Evolutionary conservation across 2,888 invertebrate species (phyloP).

Genomic region (Zaprionus lineosus): DNA sequence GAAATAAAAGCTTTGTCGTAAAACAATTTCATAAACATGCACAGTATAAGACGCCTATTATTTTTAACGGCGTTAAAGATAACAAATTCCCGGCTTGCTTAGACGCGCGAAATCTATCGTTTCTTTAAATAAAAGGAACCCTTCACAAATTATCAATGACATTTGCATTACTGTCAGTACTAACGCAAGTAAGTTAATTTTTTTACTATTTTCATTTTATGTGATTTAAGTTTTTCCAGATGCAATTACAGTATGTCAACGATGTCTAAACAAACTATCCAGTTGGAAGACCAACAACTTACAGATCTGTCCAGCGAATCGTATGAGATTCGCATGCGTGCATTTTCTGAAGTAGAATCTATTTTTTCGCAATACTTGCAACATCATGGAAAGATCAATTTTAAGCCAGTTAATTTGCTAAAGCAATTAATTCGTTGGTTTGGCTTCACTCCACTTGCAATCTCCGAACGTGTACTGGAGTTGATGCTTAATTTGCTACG

Average conservation of each 20-base stretch:
- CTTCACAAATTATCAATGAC: neutral
- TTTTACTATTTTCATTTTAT: no score
- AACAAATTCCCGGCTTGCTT: conserved; percentile 18
- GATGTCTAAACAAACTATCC: conserved; percentile 1
- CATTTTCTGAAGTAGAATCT: conserved; percentile 78
- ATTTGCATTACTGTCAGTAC: no score
- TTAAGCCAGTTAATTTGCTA: conserved; percentile 75
- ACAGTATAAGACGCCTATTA: neutral
- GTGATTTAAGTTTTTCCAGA: conserved; percentile 7
- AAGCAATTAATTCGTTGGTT: conserved; percentile 82
- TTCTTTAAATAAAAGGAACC: conserved; percentile 26
- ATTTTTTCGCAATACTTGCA: conserved; percentile 71
- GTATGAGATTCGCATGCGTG: conserved; percentile 79
- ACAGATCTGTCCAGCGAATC: conserved; percentile 78
- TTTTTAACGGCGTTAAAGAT: conserved; percentile 16
- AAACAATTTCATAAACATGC: no score
- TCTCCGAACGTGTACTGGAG: conserved; percentile 71
- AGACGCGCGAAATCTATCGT: conserved; percentile 30
- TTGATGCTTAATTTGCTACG: conserved; percentile 75
- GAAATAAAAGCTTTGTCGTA: no score
- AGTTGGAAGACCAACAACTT: conserved; percentile 56
- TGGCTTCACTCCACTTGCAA: conserved; percentile 64
- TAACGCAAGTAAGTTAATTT: neutral
- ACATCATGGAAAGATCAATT: conserved; percentile 67
- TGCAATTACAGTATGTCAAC: conserved; percentile 28